Evolutionary conservation across 1,140 invertebrate genomes (phyloP), one percentile per base, ranked within the genome.

Genomic region (Panulirus ornatus): DNA sequence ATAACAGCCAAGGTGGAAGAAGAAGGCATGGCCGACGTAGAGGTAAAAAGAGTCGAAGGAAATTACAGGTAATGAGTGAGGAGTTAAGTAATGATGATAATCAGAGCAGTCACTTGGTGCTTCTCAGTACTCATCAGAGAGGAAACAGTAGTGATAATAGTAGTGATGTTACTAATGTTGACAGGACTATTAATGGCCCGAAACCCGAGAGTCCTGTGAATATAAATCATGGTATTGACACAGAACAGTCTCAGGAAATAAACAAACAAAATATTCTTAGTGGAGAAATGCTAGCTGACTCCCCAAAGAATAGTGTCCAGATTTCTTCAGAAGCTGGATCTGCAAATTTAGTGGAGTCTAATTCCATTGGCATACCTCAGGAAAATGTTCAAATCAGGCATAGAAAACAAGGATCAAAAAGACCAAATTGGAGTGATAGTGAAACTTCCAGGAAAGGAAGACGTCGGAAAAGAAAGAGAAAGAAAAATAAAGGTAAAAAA

Each of bases 401-500:
- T 30, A 30, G n/a, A 30, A 8, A 66, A 66, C 16, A 66, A 66
- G 27, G n/a, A 6, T 6, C 6, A 30, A n/a, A 66, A 30, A 30
- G 22, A 27, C 58, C 30, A 92, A 92, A 63, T 92, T 90, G 82
- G 93, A 84, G 92, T 79, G 91, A 91, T 14, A 79, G 44, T 76
- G 84, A n/a, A 92, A 81, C 73, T 54, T 40, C 81, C 51, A 66
- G 36, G 22, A 42, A 11, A 30, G 30, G 73, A 27, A 92, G 84
- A 93, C 93, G 51, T 0, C 58, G 5, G 22, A 71, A 40, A 51
- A 76, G 44, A 3, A 86, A 86, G 19, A 86, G 73, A 19, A 75
- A 42, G 36, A 86, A 63, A 2, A n/a, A n/a, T n/a, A 87, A 34
- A 38, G 38, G 30, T 22, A 78, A 63, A 38, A 30, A 63, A 14